Conservation (phyloP, 2,888 invertebrate species). For the Baronia brevicornis region DNA sequence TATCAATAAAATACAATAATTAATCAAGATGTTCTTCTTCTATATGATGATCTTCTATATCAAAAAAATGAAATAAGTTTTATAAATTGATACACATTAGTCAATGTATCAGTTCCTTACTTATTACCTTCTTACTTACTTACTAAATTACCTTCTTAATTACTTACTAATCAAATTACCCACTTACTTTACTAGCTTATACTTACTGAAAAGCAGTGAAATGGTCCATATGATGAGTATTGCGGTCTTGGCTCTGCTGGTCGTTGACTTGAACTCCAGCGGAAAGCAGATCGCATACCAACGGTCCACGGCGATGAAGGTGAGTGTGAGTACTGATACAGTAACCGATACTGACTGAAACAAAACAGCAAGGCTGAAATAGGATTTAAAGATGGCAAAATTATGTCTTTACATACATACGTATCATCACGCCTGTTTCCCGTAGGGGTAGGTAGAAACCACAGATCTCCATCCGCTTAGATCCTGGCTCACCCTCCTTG, state of each 20-base stretch:
- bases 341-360: slow-evolving; percentile 88
- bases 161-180: not conserved
- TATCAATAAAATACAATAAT: no score
- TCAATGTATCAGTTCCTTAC: no score
- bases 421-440: not conserved
- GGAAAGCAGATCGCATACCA: slow-evolving; percentile 93
- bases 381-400: not conserved
- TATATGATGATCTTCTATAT: no score
- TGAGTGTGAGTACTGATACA: slow-evolving; percentile 88
- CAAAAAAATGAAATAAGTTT: no score
- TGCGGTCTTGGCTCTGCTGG: slow-evolving; percentile 81
- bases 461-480: no score
- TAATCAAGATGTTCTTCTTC: no score
- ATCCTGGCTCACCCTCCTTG: no score
- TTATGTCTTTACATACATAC: not conserved
- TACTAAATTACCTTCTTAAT: not conserved
- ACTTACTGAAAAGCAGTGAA: slow-evolving; percentile 80
- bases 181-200: not conserved
- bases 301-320: slow-evolving; percentile 89
- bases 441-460: not conserved
- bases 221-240: slow-evolving; percentile 85
- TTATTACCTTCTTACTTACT: no score
- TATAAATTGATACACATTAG: no score
- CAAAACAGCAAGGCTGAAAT: no score
- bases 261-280: slow-evolving; percentile 85